A percentile compares a stretch with the other conserved stretches of the same genome.
Evolutionary conservation across 1,140 invertebrate species (phyloP).

Genomic region (Calliphora vicina): DNA sequence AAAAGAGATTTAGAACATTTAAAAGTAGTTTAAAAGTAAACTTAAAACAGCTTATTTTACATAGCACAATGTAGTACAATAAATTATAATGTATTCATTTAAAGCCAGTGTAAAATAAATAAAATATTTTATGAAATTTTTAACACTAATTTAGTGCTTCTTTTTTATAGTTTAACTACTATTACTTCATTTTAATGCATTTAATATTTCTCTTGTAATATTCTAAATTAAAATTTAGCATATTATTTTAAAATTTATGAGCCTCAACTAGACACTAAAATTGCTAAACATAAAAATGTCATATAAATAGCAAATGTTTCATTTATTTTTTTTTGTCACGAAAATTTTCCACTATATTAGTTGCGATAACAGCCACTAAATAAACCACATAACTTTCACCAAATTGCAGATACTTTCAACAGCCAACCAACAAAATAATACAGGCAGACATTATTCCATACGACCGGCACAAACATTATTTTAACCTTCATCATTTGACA

Average conservation of each 20-base stretch:
- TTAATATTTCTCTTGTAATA: not conserved
- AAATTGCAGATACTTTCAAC: not conserved
- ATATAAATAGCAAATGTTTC: not conserved
- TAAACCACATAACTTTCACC: not conserved
- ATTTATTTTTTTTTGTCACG: no score
- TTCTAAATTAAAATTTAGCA: not conserved
- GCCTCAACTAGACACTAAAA: not conserved
- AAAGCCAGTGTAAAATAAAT: no score
- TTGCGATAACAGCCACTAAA: conserved; percentile 1
- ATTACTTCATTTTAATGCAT: no score
- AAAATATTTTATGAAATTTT: no score
- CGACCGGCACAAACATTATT: not conserved
- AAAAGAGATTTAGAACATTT: no score
- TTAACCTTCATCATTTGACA: conserved; percentile 1
- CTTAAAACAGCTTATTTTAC: no score
- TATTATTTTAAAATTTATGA: not conserved
- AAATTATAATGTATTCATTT: no score
- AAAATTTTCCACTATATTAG: not conserved
- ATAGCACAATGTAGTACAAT: no score
- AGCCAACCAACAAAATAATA: not conserved
- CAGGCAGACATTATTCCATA: not conserved
- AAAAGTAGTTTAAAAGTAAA: no score
- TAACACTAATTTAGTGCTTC: no score
- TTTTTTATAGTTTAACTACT: no score
- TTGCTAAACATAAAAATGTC: not conserved